A percentile compares a stretch with the other conserved stretches of the same genome.
Evolutionary conservation across 2,888 invertebrate genomes (phyloP).

Genomic region (Chrysina gloriosa): DNA sequence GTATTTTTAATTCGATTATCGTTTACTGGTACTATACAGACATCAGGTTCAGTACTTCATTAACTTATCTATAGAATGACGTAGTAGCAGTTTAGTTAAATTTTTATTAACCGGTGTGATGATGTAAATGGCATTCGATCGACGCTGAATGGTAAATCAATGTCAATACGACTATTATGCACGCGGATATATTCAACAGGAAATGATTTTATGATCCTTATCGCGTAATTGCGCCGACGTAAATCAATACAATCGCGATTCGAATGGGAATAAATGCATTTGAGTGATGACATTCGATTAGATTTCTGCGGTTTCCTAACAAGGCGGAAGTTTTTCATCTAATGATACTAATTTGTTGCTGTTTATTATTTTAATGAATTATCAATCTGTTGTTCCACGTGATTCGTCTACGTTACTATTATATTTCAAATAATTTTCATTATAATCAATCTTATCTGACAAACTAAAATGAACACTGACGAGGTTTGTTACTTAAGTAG

Average conservation of each 20-base stretch:
- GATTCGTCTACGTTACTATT: too few species aligned
- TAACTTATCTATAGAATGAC: not conserved
- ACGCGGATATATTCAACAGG: constrained; percentile 14
- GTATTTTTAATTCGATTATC: constrained; percentile 12
- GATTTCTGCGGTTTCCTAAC: not conserved
- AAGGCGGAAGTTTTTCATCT: not conserved
- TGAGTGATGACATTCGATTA: constrained; percentile 20
- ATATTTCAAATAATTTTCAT: too few species aligned
- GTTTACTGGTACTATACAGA: not conserved
- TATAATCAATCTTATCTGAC: too few species aligned
- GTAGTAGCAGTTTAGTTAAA: not conserved
- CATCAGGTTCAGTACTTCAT: not conserved
- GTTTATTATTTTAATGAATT: not conserved
- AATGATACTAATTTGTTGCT: not conserved
- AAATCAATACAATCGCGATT: constrained; percentile 10
- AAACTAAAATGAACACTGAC: too few species aligned
- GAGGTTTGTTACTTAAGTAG: not conserved
- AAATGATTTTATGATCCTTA: constrained; percentile 35
- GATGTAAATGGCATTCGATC: not conserved
- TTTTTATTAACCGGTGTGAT: constrained; percentile 12
- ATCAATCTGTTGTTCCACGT: too few species aligned
- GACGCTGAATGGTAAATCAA: constrained; percentile 5
- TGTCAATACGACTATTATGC: constrained; percentile 15
- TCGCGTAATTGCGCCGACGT: constrained; percentile 20
- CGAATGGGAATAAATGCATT: not conserved